Evolutionary conservation across 2,113 vertebrate species (phyloP).

Genomic region (Pluvialis apricaria): DNA sequence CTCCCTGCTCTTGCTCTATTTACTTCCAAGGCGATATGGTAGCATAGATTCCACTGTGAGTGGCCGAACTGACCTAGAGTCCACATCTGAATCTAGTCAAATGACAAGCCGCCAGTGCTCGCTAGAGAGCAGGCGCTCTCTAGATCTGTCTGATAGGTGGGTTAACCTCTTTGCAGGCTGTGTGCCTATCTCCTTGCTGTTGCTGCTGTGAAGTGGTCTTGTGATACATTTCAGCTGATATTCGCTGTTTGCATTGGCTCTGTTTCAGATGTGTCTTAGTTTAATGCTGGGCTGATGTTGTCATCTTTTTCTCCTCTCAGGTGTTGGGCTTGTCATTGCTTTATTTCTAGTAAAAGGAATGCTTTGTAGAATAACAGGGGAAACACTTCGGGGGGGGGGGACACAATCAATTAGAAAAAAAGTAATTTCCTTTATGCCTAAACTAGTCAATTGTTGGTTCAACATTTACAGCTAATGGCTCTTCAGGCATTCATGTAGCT

Average conservation of each 20-base stretch:
- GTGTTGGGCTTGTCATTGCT: background rate
- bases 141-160: slow-evolving; percentile 55
- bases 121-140: slow-evolving; percentile 56
- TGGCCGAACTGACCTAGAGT: slow-evolving; percentile 53
- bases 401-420: background rate
- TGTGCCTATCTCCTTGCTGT: background rate
- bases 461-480: background rate
- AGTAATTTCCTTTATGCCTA: background rate
- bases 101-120: slow-evolving; percentile 64
- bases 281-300: background rate
- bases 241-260: background rate
- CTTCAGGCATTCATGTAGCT: background rate
- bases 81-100: slow-evolving; percentile 58
- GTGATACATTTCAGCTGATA: background rate
- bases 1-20: slow-evolving; percentile 15
- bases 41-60: slow-evolving; percentile 51
- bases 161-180: background rate
- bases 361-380: background rate
- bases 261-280: background rate
- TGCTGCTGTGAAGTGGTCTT: background rate
- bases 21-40: slow-evolving; percentile 32
- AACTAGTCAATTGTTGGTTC: background rate
- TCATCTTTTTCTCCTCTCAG: background rate
- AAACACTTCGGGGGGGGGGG: background rate
- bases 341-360: background rate